phyloP scores from a whole-genome alignment of 2,797 vertebrate species.

The Ceryle rudis region DNA sequence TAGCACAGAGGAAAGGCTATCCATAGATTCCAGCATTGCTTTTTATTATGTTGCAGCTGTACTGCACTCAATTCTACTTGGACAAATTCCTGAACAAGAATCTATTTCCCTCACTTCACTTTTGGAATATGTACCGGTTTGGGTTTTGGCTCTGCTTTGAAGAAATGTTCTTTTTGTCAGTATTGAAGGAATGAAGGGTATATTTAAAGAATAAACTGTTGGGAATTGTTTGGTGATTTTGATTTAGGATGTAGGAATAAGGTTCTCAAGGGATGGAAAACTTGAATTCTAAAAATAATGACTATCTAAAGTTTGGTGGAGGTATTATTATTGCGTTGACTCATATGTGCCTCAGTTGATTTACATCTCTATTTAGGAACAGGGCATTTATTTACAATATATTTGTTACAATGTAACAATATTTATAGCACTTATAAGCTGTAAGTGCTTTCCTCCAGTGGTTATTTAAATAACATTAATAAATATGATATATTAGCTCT shows the following conservation, averaged over 20 bases:
- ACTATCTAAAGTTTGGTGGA: slow-evolving; percentile 39
- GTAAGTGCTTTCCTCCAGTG: slow-evolving; percentile 3
- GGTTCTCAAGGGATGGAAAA: slow-evolving; percentile 55
- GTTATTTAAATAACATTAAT: slow-evolving; percentile 26
- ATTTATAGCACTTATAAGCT: slow-evolving; percentile 27
- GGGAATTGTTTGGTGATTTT: slow-evolving; percentile 66
- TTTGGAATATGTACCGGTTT: slow-evolving; percentile 69
- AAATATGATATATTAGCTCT: neutral
- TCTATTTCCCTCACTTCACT: slow-evolving; percentile 72
- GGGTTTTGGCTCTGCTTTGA: slow-evolving; percentile 67
- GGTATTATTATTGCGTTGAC: slow-evolving; percentile 41
- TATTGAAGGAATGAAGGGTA: slow-evolving; percentile 69
- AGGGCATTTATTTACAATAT: slow-evolving; percentile 10
- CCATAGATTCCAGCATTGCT: slow-evolving; percentile 56
- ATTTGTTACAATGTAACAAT: neutral
- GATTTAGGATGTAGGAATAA: slow-evolving; percentile 69
- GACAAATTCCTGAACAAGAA: slow-evolving; percentile 69
- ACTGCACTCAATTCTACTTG: slow-evolving; percentile 68
- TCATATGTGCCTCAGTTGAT: neutral
- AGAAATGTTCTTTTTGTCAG: slow-evolving; percentile 75
- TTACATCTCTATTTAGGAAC: slow-evolving; percentile 19
- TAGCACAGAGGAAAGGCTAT: slow-evolving; percentile 1
- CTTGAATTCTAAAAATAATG: slow-evolving; percentile 67
- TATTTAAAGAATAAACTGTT: slow-evolving; percentile 71
- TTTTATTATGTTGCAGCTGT: slow-evolving; percentile 75